Evolutionary conservation across 92 coral and sea anemone species (phyloP).

Genomic region (Heliopora coerulea): DNA sequence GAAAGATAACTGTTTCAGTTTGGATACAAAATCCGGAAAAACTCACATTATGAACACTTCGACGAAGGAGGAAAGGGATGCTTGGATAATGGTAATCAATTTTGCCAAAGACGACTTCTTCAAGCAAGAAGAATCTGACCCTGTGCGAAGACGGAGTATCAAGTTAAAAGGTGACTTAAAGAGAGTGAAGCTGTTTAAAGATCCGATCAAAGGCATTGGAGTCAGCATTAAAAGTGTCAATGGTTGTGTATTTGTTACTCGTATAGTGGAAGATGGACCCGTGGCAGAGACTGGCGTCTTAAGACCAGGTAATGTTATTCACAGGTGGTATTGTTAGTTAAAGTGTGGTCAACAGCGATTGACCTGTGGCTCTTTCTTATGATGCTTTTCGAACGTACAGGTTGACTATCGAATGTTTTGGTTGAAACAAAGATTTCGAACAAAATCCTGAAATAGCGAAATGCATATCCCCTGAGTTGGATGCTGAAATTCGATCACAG

Average conservation of each 20-base stretch:
- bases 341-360: too few relatives aligned
- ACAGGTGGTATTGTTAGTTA: too few relatives aligned
- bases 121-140: conserved; percentile 79
- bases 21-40: conserved; percentile 76
- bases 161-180: conserved; percentile 84
- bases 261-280: conserved; percentile 91
- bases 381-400: too few relatives aligned
- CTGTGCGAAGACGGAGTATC: conserved; percentile 78
- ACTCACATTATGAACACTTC: conserved; percentile 65
- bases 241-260: conserved; percentile 87
- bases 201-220: conserved; percentile 80
- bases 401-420: too few relatives aligned
- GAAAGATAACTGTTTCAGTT: conserved; percentile 74
- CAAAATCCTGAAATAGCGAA: too few relatives aligned
- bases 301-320: conserved; percentile 94
- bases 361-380: too few relatives aligned
- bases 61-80: conserved; percentile 74
- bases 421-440: too few relatives aligned
- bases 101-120: conserved; percentile 74
- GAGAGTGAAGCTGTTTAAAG: conserved; percentile 71
- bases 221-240: conserved; percentile 92
- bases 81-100: conserved; percentile 70
- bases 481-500: too few relatives aligned
- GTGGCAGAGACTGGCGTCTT: conserved; percentile 83
- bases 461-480: too few relatives aligned